Base-by-base conservation (phyloP, 2,113 vertebrate genomes). In the Leptobrachium ailaonicum region DNA sequence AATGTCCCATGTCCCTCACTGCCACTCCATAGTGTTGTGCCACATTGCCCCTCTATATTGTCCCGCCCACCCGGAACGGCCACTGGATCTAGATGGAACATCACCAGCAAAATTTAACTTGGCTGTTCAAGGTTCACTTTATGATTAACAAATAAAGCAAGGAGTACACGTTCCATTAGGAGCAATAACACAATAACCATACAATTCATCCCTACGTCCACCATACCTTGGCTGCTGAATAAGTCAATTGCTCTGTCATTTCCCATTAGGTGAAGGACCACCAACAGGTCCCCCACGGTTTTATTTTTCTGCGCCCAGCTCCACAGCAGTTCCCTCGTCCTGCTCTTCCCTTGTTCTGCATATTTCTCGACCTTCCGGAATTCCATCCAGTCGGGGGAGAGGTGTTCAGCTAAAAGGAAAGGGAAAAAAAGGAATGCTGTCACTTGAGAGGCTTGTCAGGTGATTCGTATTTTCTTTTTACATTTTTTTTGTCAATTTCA, bases 271-370 rank as follows among this genome's bases (percentile, higher is more conserved):
- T 88, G 78, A 14, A 95, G 87, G 62, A 93, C 74, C 64, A 66
- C 69, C 41, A 92, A 58, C 45, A 95, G 87, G 83, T 95, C 94
- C 32, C 84, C 90, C 0, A 95, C 84, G 0, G 88, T 93, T 63
- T 90, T 87, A 79, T 93, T 94, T 82, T 91, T 90, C 82, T 93
- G 94, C 41, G 92, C 92, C 92, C 92, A 95, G 62, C 88, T 87
- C 93, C 93, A 95, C 11, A 95, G 86, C 41, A 95, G 83, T 82
- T 95, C 92, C 42, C 91, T 83, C 1, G 90, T 92, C 20, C 90
- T 91, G 60, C 93, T 95, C 82, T 86, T 90, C 1, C 92, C 93
- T 47, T 90, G 88, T 0, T 90, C 87, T 42, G 88, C 88, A 1
- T 87, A 75, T 47, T 87, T 88, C 84, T 95, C 94, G 41, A 89